These are phyloP conservation scores for Drosophila greeni DNA, from an alignment of 2,888 invertebrate species.

Conservation along the genomic window DNA sequence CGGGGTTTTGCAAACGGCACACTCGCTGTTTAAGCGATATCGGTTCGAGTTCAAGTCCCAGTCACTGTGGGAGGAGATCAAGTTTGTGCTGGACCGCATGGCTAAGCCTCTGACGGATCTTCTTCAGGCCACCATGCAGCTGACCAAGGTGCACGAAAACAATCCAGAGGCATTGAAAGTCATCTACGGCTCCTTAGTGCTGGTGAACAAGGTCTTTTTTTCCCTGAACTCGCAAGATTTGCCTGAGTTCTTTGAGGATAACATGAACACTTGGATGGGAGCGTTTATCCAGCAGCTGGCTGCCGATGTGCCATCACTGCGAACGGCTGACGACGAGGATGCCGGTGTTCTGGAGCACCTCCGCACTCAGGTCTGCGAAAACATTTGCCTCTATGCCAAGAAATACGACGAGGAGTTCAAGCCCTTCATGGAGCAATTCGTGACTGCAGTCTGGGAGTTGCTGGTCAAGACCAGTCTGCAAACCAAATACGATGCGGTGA, in stretches of 20 bases:
- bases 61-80: constrained; percentile 96
- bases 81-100: constrained; percentile 95
- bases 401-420: constrained; percentile 99
- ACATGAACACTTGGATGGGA: constrained; percentile 97
- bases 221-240: constrained; percentile 98
- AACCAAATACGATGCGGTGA: constrained; percentile 93
- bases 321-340: constrained; percentile 90
- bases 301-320: constrained; percentile 86
- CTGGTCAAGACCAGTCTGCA: constrained; percentile 90
- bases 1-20: constrained; percentile 95
- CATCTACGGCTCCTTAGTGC: constrained; percentile 91
- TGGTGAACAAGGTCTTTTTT: constrained; percentile 97
- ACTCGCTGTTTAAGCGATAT: constrained; percentile 97
- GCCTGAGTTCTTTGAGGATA: constrained; percentile 99
- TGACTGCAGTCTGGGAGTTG: constrained; percentile 96
- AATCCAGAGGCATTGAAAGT: constrained; percentile 90
- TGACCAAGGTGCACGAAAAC: constrained; percentile 87
- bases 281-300: constrained; percentile 90
- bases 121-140: constrained; percentile 91
- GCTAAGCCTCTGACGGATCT: constrained; percentile 96
- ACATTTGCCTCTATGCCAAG: constrained; percentile 95
- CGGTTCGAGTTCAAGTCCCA: constrained; percentile 97
- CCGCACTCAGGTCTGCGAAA: constrained; percentile 97
- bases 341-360: constrained; percentile 93
- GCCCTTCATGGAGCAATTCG: constrained; percentile 92